These are phyloP conservation scores for Heliothis peltigera DNA, from an alignment of 2,888 invertebrate species.

Conservation along the genomic window DNA sequence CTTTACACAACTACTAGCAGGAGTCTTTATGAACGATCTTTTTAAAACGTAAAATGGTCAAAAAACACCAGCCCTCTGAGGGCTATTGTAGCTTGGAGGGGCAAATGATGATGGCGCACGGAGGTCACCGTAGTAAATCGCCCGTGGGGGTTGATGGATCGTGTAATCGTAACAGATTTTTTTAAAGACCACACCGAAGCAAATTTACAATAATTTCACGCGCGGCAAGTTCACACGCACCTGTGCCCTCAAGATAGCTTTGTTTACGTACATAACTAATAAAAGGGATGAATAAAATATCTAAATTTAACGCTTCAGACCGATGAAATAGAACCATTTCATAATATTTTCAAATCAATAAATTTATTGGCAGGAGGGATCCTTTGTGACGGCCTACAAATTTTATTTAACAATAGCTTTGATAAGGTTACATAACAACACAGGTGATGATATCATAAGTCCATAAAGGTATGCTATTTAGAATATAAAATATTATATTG, in stretches of 20 bases:
- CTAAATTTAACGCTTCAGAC: slow-evolving; percentile 61
- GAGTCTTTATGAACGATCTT: background rate
- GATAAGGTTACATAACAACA: slow-evolving; percentile 57
- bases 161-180: slow-evolving; percentile 85
- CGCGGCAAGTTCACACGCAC: slow-evolving; percentile 85
- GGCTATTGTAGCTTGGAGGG: slow-evolving; percentile 68
- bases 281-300: slow-evolving; percentile 69
- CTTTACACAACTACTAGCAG: background rate
- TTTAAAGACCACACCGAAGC: slow-evolving; percentile 87
- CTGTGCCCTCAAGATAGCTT: slow-evolving; percentile 74
- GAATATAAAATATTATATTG: slow-evolving; percentile 55
- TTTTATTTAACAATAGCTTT: slow-evolving; percentile 40
- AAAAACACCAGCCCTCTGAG: slow-evolving; percentile 70
- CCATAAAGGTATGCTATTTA: slow-evolving; percentile 61
- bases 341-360: slow-evolving; percentile 58
- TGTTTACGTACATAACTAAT: slow-evolving; percentile 74
- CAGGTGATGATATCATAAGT: slow-evolving; percentile 63
- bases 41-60: slow-evolving; percentile 46
- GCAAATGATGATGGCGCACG: slow-evolving; percentile 80
- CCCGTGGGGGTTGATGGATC: slow-evolving; percentile 83
- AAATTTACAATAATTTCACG: slow-evolving; percentile 88
- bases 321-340: slow-evolving; percentile 53
- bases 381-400: slow-evolving; percentile 36
- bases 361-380: slow-evolving; percentile 47
- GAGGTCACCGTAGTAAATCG: slow-evolving; percentile 84